A percentile compares a stretch with the other conserved stretches of the same genome.
phyloP scores from a whole-genome alignment of 2,888 invertebrate species.

The Drosophila aldrichi region DNA sequence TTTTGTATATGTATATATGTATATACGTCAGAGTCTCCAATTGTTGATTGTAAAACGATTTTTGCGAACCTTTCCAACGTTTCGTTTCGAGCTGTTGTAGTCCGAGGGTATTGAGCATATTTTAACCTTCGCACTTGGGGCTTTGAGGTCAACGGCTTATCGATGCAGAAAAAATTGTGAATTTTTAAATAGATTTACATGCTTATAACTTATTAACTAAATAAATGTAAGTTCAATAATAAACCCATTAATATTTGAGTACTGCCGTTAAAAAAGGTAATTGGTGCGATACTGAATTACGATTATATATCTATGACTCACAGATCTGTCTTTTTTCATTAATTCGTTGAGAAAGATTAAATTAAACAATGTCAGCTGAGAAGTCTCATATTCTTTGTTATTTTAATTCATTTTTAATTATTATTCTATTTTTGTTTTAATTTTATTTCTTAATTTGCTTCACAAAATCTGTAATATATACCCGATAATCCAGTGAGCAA shows the following conservation, averaged over 20 bases:
- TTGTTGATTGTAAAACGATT: constrained; percentile 43
- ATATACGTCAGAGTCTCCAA: constrained; percentile 27
- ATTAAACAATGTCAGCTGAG: not conserved
- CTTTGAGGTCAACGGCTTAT: constrained; percentile 77
- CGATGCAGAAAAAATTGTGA: constrained; percentile 69
- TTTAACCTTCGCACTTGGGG: constrained; percentile 65
- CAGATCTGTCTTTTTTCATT: not conserved
- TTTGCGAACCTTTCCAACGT: constrained; percentile 60
- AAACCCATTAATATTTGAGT: not conserved
- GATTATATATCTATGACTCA: constrained; percentile 3
- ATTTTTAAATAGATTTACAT: constrained; percentile 12
- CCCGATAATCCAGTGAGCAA: constrained; percentile 9
- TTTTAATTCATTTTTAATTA: not conserved
- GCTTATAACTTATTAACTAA: not conserved
- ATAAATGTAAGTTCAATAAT: not conserved
- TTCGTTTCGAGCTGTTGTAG: not conserved
- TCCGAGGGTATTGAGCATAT: constrained; percentile 37
- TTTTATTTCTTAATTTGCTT: constrained; percentile 15
- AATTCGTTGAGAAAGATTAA: not conserved
- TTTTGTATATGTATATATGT: not conserved
- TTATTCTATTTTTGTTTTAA: not conserved
- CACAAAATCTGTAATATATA: constrained; percentile 15
- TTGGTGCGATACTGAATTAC: not conserved
- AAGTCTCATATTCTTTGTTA: not conserved
- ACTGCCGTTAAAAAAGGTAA: not conserved